Evolutionary conservation across 2,888 invertebrate genomes (phyloP).

Genomic region (Chrysolina haemoptera): DNA sequence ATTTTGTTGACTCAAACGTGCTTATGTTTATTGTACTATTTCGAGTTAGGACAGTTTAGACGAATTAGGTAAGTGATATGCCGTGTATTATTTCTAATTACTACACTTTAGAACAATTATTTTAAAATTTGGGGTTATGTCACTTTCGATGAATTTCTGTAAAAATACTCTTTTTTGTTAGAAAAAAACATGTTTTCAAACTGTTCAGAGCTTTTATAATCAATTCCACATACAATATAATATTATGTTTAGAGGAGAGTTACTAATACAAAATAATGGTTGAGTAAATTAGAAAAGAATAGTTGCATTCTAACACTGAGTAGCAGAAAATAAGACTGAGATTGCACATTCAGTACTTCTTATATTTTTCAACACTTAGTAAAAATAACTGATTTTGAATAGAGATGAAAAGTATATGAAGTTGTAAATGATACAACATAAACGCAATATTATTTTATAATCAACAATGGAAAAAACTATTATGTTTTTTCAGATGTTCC

Average conservation of each 20-base stretch:
- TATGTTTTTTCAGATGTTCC: no score
- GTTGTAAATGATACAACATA: background rate
- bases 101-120: slow-evolving; percentile 1
- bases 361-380: background rate
- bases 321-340: no score
- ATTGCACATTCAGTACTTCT: background rate
- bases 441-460: no score
- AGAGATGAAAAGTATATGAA: background rate
- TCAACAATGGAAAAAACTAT: background rate
- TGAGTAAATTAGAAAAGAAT: background rate
- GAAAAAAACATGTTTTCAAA: background rate
- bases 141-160: background rate
- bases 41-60: slow-evolving; percentile 2
- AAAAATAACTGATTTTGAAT: background rate
- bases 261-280: background rate
- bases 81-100: slow-evolving; percentile 9
- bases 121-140: slow-evolving; percentile 6
- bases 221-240: background rate
- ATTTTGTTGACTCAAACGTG: slow-evolving; percentile 5
- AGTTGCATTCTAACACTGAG: background rate
- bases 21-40: slow-evolving; percentile 6
- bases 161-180: background rate
- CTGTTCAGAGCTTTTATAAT: background rate
- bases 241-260: background rate
- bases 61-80: slow-evolving; percentile 3